Base-by-base conservation (phyloP, 2,113 vertebrate species). In the Copsychus sechellarum region DNA sequence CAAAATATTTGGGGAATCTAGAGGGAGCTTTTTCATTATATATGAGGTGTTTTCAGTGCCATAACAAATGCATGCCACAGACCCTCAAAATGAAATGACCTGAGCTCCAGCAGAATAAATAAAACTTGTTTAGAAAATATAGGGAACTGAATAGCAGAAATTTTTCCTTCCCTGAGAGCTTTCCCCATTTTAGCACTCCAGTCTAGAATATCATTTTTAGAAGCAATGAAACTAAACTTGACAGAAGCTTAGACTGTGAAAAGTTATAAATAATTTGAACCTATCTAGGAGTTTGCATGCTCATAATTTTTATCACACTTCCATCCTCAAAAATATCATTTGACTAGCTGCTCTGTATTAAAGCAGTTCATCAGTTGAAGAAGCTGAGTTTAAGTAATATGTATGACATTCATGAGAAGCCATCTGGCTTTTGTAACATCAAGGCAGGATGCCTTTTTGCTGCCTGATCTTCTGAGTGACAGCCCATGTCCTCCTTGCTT, bases 251-350 rank as follows among this genome's bases (percentile, higher is more conserved):
- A 85, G 83, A 62, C 47, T 54, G 58, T 66, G 45, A 84, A 90
- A 81, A 90, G 62, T 74, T 76, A 56, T 70, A 81, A 95, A 80
- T 82, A 81, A 56, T 87, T 58, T 51, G 58, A 66, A 92, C 47
- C 40, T 83, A 93, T 40, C 34, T n/a, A 65, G 45, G 66, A 95
- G 45, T 62, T 54, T 85, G 42, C 62, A 71, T 65, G 65, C 61
- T 74, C 43, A n/a, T 83, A 71, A 74, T 90, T 88, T 93, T 91
- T 81, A 40, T 74, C 61, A 80, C 53, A 82, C 60, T 92, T 91
- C 67, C 36, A 90, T 76, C 70, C 25, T 91, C 77, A 82, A 64
- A 92, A 97, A 92, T 93, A 73, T 67, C 64, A 81, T 86, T 79
- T 91, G 34, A 74, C 48, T 84, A 47, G 56, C 76, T 92, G 50